Percentiles rank a stretch among this genome's conserved stretches.
Conservation (phyloP, 2,113 vertebrate species). For the Apeltes quadracus region DNA sequence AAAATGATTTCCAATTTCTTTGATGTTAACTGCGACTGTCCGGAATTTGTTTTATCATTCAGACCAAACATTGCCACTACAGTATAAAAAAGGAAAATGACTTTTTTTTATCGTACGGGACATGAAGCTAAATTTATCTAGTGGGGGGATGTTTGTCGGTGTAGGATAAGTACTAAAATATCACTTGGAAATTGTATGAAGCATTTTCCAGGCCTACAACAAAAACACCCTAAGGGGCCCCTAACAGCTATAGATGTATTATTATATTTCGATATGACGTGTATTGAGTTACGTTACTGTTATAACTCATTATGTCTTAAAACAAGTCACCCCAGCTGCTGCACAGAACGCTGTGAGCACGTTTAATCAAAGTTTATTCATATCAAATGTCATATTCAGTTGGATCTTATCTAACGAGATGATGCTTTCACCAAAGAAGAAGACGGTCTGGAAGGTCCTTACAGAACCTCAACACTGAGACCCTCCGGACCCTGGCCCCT, state of each 20-base stretch:
- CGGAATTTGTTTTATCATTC: not conserved
- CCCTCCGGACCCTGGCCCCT: constrained; percentile 29
- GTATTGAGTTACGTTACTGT: not conserved
- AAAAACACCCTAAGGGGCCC: no score
- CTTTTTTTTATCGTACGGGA: not conserved
- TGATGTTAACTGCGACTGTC: not conserved
- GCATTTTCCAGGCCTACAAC: not conserved
- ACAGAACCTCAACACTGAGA: not conserved
- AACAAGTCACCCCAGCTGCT: not conserved
- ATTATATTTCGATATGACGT: not conserved
- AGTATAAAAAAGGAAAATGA: not conserved
- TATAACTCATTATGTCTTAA: no score
- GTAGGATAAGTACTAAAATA: not conserved
- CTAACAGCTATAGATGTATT: not conserved
- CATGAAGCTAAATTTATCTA: not conserved
- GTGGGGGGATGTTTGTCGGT: no score
- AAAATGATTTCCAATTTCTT: not conserved
- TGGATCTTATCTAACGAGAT: not conserved
- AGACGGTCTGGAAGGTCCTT: not conserved
- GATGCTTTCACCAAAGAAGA: not conserved
- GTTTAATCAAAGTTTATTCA: not conserved
- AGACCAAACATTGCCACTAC: not conserved
- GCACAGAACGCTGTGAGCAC: not conserved
- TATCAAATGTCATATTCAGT: not conserved
- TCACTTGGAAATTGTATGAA: not conserved